These are phyloP conservation scores for Drosophila melanosoma DNA, from an alignment of 2,888 invertebrate genomes.

Conservation along the genomic window DNA sequence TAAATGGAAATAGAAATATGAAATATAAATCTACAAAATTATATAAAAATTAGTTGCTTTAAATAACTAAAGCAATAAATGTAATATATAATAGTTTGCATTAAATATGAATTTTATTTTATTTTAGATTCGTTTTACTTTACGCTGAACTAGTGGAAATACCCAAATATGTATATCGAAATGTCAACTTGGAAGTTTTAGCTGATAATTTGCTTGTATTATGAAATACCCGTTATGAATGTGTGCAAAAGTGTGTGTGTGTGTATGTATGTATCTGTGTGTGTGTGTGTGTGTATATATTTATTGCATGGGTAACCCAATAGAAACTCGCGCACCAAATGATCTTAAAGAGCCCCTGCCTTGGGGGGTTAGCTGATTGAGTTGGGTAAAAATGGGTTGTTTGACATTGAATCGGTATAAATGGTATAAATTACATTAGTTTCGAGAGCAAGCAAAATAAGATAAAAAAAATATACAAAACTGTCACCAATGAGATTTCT, in stretches of 20 bases:
- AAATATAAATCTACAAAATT: not conserved
- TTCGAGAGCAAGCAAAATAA: slow-evolving; percentile 64
- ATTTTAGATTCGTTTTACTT: not conserved
- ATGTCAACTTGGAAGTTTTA: not conserved
- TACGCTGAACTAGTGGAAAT: not conserved
- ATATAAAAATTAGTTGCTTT: not conserved
- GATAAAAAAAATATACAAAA: slow-evolving; percentile 15
- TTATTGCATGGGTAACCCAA: slow-evolving; percentile 43
- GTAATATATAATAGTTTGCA: not conserved
- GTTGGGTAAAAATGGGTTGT: slow-evolving; percentile 19
- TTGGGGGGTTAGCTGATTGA: slow-evolving; percentile 35
- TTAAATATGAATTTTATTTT: not conserved
- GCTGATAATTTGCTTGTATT: slow-evolving; percentile 5
- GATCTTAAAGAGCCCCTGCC: slow-evolving; percentile 34
- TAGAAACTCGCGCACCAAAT: slow-evolving; percentile 72
- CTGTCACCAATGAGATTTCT: slow-evolving; percentile 69
- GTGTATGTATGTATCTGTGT: slow-evolving; percentile 22
- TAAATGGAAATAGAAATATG: not conserved
- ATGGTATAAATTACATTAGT: slow-evolving; percentile 55
- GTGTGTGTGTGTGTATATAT: slow-evolving; percentile 18
- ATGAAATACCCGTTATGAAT: not conserved
- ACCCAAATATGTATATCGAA: not conserved
- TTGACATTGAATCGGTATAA: slow-evolving; percentile 30
- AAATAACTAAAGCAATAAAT: not conserved
- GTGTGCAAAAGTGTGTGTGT: slow-evolving; percentile 34